phyloP scores from a whole-genome alignment of 2,888 invertebrate genomes.

The Nasonovia ribisnigri region DNA sequence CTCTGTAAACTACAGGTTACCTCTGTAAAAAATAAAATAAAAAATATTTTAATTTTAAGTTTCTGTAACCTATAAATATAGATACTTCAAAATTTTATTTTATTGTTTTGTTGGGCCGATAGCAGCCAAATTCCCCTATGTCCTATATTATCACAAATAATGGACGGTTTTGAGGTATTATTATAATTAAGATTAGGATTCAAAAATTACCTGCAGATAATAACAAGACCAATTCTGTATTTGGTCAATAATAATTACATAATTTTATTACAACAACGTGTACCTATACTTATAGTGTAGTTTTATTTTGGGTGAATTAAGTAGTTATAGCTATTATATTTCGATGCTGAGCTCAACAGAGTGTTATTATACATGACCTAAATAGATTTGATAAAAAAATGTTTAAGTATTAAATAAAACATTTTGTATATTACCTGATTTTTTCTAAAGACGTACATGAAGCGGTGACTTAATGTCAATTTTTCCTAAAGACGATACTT shows the following conservation, averaged over 20 bases:
- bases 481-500: not conserved
- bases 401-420: not conserved
- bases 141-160: not conserved
- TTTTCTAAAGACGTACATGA: not conserved
- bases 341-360: not conserved
- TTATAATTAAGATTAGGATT: not conserved
- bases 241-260: not conserved
- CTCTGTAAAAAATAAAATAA: not conserved
- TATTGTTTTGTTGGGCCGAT: accelerated
- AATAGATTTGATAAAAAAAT: not conserved
- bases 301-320: not conserved
- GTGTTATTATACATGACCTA: not conserved
- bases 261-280: not conserved
- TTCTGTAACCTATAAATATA: not conserved
- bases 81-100: not conserved
- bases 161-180: not conserved
- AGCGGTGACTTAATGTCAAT: not conserved
- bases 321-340: not conserved
- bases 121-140: not conserved
- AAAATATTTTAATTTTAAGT: not conserved
- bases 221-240: not conserved
- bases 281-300: not conserved
- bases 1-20: not conserved
- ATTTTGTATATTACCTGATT: not conserved
- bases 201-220: not conserved